These are phyloP conservation scores for Astur gentilis DNA, from an alignment of 2,113 vertebrate species.

Conservation along the genomic window DNA sequence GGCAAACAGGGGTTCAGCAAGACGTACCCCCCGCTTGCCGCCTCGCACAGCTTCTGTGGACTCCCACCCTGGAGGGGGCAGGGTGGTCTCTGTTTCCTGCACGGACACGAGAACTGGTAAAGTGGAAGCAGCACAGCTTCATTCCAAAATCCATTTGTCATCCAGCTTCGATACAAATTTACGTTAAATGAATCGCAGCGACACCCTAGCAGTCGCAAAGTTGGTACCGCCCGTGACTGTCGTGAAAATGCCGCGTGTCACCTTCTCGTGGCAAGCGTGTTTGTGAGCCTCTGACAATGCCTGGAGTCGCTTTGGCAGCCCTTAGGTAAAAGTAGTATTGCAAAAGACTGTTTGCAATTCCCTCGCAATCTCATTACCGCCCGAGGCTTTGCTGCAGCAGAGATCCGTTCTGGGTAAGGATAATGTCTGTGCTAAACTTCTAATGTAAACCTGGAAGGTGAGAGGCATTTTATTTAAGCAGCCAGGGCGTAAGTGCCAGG, in stretches of 20 bases:
- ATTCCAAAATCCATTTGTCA: background rate
- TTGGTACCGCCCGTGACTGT: background rate
- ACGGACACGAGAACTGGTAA: too few species aligned
- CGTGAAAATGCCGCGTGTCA: background rate
- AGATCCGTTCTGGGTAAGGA: background rate
- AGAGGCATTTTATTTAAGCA: background rate
- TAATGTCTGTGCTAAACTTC: background rate
- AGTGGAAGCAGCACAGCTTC: background rate
- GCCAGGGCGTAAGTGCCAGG: background rate
- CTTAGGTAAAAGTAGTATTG: too few species aligned
- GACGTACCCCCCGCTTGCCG: rapidly evolving
- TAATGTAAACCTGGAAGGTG: background rate
- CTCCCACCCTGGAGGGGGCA: background rate
- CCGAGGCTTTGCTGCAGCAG: background rate
- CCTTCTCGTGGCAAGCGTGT: background rate
- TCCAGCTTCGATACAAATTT: background rate
- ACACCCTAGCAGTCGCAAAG: background rate
- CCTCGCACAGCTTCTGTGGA: too few species aligned
- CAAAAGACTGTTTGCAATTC: background rate
- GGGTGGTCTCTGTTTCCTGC: background rate
- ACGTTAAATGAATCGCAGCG: background rate
- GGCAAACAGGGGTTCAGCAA: background rate
- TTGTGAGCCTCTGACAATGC: background rate
- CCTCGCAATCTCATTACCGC: background rate
- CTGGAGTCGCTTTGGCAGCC: background rate